A percentile compares a stretch with the other conserved stretches of the same genome.
Evolutionary conservation across 2,113 vertebrate species (phyloP).

Genomic region (Myocastor coypus): DNA sequence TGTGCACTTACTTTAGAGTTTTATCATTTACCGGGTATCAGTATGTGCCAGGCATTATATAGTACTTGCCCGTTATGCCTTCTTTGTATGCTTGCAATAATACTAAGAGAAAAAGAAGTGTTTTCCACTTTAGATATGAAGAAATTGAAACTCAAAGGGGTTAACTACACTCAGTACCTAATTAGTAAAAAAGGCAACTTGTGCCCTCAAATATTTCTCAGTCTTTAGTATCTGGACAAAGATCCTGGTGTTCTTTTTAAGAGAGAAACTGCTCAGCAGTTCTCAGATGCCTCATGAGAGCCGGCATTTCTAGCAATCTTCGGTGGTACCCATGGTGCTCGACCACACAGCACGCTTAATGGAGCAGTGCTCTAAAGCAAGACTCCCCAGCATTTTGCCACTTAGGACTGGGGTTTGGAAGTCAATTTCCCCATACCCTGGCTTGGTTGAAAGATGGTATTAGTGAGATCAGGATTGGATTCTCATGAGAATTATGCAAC

Average conservation of each 20-base stretch:
- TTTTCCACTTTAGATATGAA: slow-evolving; percentile 9
- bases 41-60: background rate
- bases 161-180: background rate
- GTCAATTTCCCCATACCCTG: background rate
- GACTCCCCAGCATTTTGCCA: background rate
- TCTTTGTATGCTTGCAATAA: background rate
- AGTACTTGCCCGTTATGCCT: background rate
- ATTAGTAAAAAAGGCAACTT: background rate
- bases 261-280: background rate
- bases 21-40: background rate
- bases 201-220: background rate
- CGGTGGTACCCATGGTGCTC: rapidly evolving
- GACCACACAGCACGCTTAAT: background rate
- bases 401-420: background rate
- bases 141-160: background rate
- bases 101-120: background rate
- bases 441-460: background rate
- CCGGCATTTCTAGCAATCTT: background rate
- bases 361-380: background rate
- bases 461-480: background rate
- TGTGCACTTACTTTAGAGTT: background rate
- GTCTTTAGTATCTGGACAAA: background rate
- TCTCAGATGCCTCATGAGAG: background rate
- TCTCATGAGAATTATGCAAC: background rate
- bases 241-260: background rate